Conservation (phyloP, 1,140 invertebrate species). For the Parasteatoda tepidariorum region DNA sequence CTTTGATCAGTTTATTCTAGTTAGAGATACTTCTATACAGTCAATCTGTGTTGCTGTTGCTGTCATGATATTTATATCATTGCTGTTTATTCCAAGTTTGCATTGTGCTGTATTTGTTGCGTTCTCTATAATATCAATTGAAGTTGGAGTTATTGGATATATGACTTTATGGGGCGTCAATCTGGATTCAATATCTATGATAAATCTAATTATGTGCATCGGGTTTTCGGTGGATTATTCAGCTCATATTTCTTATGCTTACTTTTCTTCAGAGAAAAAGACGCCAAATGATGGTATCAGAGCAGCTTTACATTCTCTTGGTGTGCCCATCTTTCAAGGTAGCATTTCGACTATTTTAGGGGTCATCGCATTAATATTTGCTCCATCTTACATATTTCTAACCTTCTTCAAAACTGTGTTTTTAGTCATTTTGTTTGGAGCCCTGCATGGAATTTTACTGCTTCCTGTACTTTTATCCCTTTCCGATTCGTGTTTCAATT, state of each 20-base stretch:
- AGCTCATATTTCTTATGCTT: constrained; percentile 96
- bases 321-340: constrained; percentile 94
- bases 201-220: constrained; percentile 98
- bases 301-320: constrained; percentile 88
- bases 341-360: constrained; percentile 93
- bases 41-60: constrained; percentile 90
- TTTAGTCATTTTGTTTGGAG: constrained; percentile 93
- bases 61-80: constrained; percentile 96
- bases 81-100: constrained; percentile 95
- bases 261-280: constrained; percentile 81
- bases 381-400: constrained; percentile 96
- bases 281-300: constrained; percentile 77
- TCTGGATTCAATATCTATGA: constrained; percentile 98
- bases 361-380: constrained; percentile 85
- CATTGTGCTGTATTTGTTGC: constrained; percentile 94
- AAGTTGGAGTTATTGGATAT: constrained; percentile 93
- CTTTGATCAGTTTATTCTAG: constrained; percentile 94
- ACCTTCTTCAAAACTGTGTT: constrained; percentile 99
- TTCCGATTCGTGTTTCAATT: constrained; percentile 61
- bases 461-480: constrained; percentile 89
- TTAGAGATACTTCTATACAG: constrained; percentile 91
- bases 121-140: constrained; percentile 94
- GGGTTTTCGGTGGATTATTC: constrained; percentile 98
- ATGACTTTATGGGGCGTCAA: constrained; percentile 96
- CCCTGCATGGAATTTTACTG: constrained; percentile 91